Conservation (phyloP, 2,113 vertebrate species). For the Pipa parva region DNA sequence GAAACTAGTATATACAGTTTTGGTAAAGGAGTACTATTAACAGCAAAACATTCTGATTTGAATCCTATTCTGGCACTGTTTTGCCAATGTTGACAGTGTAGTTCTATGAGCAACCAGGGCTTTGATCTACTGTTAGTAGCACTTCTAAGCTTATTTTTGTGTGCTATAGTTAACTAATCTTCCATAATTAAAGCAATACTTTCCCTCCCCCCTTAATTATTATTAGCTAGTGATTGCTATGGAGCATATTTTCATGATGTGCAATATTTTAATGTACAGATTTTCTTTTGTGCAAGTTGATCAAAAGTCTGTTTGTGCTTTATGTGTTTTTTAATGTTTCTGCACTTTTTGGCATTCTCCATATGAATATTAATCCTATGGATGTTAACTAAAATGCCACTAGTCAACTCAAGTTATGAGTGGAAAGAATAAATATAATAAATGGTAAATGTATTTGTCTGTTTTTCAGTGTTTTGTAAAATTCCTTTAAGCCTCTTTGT, state of each 20-base stretch:
- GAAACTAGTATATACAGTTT: too few species aligned
- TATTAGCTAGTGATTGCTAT: conserved; percentile 53
- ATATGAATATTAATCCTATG: conserved; percentile 54
- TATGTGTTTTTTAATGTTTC: conserved; percentile 47
- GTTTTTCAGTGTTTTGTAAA: too few species aligned
- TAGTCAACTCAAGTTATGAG: conserved; percentile 38
- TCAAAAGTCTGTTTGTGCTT: conserved; percentile 44
- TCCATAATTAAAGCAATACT: conserved; percentile 27
- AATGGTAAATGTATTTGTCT: conserved; percentile 29
- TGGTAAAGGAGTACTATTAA: too few species aligned
- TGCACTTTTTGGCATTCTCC: conserved; percentile 50
- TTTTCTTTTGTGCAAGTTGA: conserved; percentile 52
- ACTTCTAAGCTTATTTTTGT: background rate
- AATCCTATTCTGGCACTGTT: too few species aligned
- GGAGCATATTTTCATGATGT: conserved; percentile 49
- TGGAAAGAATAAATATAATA: conserved; percentile 48
- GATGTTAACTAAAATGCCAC: conserved; percentile 48
- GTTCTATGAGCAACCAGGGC: too few species aligned
- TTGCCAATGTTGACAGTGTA: too few species aligned
- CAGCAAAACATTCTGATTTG: too few species aligned
- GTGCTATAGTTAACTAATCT: background rate
- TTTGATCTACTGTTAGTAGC: background rate
- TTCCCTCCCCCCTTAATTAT: too few species aligned
- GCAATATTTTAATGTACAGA: conserved; percentile 65
- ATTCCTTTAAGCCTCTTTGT: too few species aligned